phyloP scores from a whole-genome alignment of 2,888 invertebrate species.

The Archips crataeganus region DNA sequence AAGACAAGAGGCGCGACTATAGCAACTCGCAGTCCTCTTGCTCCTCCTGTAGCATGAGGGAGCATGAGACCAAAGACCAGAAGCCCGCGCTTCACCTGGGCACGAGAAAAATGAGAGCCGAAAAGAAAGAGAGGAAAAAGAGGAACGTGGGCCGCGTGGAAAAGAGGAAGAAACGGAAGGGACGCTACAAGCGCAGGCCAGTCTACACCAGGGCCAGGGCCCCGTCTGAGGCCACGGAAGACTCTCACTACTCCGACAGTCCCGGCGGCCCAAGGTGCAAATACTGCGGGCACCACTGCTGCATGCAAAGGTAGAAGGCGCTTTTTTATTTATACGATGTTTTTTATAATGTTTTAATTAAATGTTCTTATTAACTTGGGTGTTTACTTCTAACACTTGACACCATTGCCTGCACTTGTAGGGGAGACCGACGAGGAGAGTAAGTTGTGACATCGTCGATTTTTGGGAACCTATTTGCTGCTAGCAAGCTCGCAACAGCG shows the following conservation, averaged over 20 bases:
- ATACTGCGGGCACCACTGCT: conserved; percentile 18
- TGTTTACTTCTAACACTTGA: background rate
- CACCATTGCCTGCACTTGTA: too few species aligned
- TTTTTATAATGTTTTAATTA: background rate
- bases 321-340: background rate
- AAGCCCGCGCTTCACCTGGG: background rate
- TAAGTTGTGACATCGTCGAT: too few species aligned
- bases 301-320: conserved; percentile 14
- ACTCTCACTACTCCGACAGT: background rate
- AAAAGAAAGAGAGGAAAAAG: background rate
- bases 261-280: background rate
- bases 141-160: background rate
- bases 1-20: too few species aligned
- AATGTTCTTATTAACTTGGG: background rate
- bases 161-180: background rate
- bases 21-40: background rate
- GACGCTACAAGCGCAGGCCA: background rate
- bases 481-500: too few species aligned
- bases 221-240: background rate
- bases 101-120: background rate
- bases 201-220: background rate
- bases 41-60: background rate
- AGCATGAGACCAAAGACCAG: background rate
- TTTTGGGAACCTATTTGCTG: too few species aligned
- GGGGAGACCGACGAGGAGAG: too few species aligned